A percentile compares a stretch with the other conserved stretches of the same genome.
Evolutionary conservation across 2,113 vertebrate genomes (phyloP).

Genomic region (Ginglymostoma cirratum): DNA sequence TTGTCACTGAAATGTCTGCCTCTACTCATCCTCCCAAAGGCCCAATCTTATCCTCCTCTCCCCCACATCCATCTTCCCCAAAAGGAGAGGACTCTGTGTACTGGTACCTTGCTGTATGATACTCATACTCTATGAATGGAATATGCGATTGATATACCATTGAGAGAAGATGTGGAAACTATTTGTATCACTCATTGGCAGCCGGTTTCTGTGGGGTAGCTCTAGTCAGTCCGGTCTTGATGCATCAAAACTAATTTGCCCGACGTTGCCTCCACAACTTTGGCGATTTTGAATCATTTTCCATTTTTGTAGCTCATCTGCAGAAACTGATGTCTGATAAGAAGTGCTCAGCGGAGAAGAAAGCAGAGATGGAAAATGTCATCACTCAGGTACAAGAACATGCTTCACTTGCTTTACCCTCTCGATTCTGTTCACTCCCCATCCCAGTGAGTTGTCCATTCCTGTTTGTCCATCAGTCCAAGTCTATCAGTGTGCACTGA

Average conservation of each 20-base stretch:
- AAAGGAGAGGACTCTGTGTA: not conserved
- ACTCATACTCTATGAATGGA: not conserved
- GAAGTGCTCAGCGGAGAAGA: slow-evolving; percentile 85
- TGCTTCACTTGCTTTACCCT: not conserved
- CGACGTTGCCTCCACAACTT: not conserved
- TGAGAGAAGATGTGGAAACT: not conserved
- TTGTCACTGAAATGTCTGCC: not conserved
- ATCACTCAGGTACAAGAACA: slow-evolving; percentile 71
- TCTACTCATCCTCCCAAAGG: not conserved
- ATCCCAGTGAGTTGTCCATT: not conserved
- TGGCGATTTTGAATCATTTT: not conserved
- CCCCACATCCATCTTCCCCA: not conserved
- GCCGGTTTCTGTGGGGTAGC: not conserved
- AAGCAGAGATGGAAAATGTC: slow-evolving; percentile 85
- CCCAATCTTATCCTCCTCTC: not conserved
- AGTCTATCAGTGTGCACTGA: too few species aligned
- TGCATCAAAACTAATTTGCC: not conserved
- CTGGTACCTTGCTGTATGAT: not conserved
- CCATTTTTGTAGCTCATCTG: slow-evolving; percentile 69
- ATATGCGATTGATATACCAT: too few species aligned
- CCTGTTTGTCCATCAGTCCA: not conserved
- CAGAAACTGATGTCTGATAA: slow-evolving; percentile 97
- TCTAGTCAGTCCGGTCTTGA: too few species aligned
- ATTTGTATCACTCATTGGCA: not conserved
- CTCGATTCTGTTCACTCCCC: not conserved